Conservation (phyloP, 2,797 vertebrate genomes). For the Sebastes steindachneri region DNA sequence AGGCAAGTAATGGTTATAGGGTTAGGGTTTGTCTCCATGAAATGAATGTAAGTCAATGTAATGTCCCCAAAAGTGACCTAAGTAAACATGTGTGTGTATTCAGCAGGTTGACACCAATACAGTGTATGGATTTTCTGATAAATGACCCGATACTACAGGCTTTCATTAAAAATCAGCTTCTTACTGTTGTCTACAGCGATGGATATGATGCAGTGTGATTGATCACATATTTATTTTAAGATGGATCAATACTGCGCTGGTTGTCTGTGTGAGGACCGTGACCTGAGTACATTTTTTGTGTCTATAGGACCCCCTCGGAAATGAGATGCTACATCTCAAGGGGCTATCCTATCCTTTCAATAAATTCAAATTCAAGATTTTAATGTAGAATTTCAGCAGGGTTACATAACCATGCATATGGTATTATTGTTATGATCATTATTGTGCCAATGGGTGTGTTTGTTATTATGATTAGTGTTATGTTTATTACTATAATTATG, state of each 20-base stretch:
- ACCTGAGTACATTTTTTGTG: background rate
- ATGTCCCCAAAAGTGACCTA: background rate
- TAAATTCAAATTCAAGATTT: background rate
- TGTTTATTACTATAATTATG: background rate
- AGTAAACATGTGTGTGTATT: background rate
- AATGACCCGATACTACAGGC: constrained; percentile 17
- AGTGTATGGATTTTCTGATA: constrained; percentile 43
- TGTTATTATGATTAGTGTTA: background rate
- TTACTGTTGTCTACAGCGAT: constrained; percentile 7
- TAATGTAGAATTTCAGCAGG: background rate
- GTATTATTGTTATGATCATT: background rate
- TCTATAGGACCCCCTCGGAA: too few species aligned
- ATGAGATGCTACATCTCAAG: too few species aligned
- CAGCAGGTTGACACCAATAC: background rate
- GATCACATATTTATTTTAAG: constrained; percentile 29
- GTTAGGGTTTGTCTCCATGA: background rate
- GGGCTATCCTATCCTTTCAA: too few species aligned
- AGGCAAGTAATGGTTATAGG: background rate
- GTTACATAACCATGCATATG: background rate
- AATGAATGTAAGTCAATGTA: too few species aligned
- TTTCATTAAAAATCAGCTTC: constrained; percentile 33
- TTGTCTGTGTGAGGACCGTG: background rate
- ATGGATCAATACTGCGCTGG: constrained; percentile 8
- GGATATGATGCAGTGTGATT: constrained; percentile 25
- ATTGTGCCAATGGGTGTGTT: background rate